A percentile compares a stretch with the other conserved stretches of the same genome.
These are phyloP conservation scores for Amblyjoppa fuscipennis DNA, from an alignment of 2,888 invertebrate genomes.

Conservation along the genomic window DNA sequence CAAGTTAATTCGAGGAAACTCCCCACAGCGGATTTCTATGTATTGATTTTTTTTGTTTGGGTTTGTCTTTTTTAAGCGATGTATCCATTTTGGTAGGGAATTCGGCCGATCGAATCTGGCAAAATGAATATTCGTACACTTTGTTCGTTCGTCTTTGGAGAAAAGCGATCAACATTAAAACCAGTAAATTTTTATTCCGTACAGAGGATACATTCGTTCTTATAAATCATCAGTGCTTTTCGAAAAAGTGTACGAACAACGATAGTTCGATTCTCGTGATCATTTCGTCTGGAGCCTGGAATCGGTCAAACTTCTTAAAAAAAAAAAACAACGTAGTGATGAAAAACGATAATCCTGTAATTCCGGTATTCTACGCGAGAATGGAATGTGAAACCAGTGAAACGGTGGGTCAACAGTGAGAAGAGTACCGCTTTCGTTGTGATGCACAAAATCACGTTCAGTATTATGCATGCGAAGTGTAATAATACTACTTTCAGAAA, in stretches of 20 bases:
- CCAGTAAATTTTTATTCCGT: background rate
- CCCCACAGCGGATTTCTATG: slow-evolving; percentile 28
- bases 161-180: background rate
- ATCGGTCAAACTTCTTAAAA: background rate
- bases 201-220: background rate
- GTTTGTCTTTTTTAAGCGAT: slow-evolving; percentile 5
- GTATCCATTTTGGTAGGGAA: slow-evolving; percentile 1
- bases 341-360: slow-evolving; percentile 29
- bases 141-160: background rate
- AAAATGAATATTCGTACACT: background rate
- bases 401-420: slow-evolving; percentile 37
- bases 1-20: slow-evolving; percentile 25
- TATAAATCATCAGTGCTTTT: background rate
- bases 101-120: slow-evolving; percentile 11
- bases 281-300: background rate
- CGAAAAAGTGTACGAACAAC: background rate
- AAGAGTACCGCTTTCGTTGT: slow-evolving; percentile 59
- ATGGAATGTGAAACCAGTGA: slow-evolving; percentile 36
- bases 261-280: background rate
- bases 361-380: slow-evolving; percentile 9
- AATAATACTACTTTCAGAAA: slow-evolving; percentile 45
- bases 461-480: slow-evolving; percentile 70
- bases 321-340: background rate
- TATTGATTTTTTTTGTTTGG: slow-evolving; percentile 14
- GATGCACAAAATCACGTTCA: slow-evolving; percentile 71